Conservation (phyloP, 2,113 vertebrate species). For the Neogale vison region DNA sequence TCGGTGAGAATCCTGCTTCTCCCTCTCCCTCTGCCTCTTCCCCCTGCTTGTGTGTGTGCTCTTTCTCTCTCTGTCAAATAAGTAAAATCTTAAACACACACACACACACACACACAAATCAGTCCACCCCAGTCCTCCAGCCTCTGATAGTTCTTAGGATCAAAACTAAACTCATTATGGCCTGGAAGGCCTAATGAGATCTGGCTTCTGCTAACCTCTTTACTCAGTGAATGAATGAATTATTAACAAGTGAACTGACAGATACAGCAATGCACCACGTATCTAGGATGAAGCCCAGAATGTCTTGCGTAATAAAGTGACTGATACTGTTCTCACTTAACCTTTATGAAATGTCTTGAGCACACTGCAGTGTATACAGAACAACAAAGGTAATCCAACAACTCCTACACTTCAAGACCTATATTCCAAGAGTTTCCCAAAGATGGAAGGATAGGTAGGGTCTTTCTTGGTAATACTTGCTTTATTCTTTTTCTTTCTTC, state of each 20-base stretch:
- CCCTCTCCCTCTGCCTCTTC: no score
- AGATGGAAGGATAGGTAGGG: background rate
- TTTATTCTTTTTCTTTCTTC: slow-evolving; percentile 20
- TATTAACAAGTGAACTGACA: background rate
- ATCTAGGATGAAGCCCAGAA: background rate
- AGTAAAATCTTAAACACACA: no score
- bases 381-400: slow-evolving; percentile 1
- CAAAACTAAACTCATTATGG: slow-evolving; percentile 1
- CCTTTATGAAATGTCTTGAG: background rate
- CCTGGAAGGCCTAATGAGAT: background rate
- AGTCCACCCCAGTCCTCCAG: background rate
- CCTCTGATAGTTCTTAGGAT: background rate
- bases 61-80: no score
- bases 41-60: no score
- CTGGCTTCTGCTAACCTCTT: background rate
- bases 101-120: background rate
- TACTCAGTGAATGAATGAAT: background rate
- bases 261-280: background rate
- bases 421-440: slow-evolving; percentile 43
- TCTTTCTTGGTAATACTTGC: background rate
- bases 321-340: background rate
- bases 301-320: background rate
- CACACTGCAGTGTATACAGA: background rate
- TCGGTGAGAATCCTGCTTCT: no score
- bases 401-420: background rate